Conservation (phyloP, 2,888 invertebrate species). For the Thymelicus acteon region DNA sequence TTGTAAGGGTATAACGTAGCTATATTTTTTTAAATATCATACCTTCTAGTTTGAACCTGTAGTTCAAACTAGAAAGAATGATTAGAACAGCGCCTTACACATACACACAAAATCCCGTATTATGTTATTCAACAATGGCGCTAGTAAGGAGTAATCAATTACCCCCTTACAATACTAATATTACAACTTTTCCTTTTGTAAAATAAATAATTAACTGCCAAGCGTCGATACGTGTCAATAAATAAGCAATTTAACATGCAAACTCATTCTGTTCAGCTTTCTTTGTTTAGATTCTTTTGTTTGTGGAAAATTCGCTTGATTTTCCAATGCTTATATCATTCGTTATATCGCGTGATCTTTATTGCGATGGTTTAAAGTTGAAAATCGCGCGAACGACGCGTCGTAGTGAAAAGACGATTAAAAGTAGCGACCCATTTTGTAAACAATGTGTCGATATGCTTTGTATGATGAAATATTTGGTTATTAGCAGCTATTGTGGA, state of each 20-base stretch:
- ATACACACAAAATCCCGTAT: too few species aligned
- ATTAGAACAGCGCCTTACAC: too few species aligned
- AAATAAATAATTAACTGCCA: background rate
- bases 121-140: too few species aligned
- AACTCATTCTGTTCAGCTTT: conserved; percentile 13
- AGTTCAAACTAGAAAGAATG: too few species aligned
- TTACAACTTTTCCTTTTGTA: background rate
- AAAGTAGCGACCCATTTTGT: conserved; percentile 10
- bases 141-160: too few species aligned
- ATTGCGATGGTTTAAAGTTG: background rate
- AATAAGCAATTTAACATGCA: conserved; percentile 4
- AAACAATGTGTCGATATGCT: conserved; percentile 27
- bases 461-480: conserved; percentile 30
- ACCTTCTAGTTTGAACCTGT: too few species aligned
- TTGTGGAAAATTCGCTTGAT: conserved; percentile 9
- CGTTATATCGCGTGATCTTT: conserved; percentile 2
- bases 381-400: background rate
- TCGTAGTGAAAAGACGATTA: conserved; percentile 2
- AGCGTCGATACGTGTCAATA: background rate
- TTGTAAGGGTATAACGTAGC: too few species aligned
- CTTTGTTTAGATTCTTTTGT: conserved; percentile 18
- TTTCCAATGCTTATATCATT: background rate
- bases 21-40: too few species aligned
- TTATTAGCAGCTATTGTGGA: conserved; percentile 24
- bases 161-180: too few species aligned